Evolutionary conservation across 2,797 vertebrate species (phyloP).

Genomic region (Schizopygopsis pylzovi): DNA sequence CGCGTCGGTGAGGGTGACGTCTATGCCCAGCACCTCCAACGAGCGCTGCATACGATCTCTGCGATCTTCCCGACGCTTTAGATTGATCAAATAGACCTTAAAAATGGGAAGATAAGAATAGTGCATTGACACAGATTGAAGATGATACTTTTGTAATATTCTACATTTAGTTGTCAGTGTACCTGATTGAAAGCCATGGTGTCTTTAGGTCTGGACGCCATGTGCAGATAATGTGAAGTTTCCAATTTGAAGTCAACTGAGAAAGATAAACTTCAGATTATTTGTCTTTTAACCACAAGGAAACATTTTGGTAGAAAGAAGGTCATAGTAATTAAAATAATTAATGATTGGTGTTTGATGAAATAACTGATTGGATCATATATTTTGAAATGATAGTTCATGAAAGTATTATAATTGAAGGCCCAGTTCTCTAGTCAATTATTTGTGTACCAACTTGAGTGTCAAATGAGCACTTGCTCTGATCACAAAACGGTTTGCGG

Average conservation of each 20-base stretch:
- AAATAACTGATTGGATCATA: background rate
- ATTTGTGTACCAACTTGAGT: background rate
- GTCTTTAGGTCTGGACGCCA: slow-evolving; percentile 76
- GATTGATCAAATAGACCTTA: slow-evolving; percentile 93
- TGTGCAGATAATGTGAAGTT: slow-evolving; percentile 82
- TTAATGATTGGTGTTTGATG: background rate
- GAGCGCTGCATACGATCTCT: slow-evolving; percentile 88
- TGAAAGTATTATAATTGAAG: background rate
- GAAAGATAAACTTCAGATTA: background rate
- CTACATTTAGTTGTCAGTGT: slow-evolving; percentile 30
- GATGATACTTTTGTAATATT: background rate
- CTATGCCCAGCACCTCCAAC: slow-evolving; percentile 84
- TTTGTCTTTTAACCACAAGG: background rate
- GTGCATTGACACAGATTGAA: background rate
- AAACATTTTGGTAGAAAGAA: background rate
- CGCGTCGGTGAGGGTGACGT: slow-evolving; percentile 84
- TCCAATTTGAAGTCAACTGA: slow-evolving; percentile 89
- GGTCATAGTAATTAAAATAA: background rate
- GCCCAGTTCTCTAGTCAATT: background rate
- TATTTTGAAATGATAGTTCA: background rate
- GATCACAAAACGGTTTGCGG: background rate
- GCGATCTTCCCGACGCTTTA: slow-evolving; percentile 89
- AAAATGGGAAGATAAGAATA: background rate
- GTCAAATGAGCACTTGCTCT: background rate
- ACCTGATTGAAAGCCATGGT: slow-evolving; percentile 93